Percentiles rank a stretch among this genome's conserved stretches.
phyloP scores from a whole-genome alignment of 2,113 vertebrate species.

The Bos javanicus region DNA sequence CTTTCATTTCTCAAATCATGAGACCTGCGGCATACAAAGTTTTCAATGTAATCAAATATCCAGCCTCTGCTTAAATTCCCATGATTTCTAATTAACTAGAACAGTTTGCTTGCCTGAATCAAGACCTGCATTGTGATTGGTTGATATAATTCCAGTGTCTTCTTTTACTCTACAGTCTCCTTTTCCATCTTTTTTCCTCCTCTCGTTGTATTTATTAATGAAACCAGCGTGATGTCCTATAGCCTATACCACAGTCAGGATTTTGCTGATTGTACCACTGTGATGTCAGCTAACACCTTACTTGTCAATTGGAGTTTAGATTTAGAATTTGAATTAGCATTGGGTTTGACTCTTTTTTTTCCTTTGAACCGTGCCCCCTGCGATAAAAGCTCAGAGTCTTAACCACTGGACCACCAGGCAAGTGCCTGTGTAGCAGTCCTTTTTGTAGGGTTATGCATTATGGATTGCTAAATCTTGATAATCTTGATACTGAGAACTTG shows the following conservation, averaged over 20 bases:
- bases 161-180: not conserved
- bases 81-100: not conserved
- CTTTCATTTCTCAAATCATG: not conserved
- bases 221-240: not conserved
- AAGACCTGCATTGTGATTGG: not conserved
- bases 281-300: not conserved
- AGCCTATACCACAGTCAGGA: not conserved
- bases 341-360: not conserved
- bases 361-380: not conserved
- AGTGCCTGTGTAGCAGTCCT: not conserved
- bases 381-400: not conserved
- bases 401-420: not conserved
- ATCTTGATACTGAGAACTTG: not conserved
- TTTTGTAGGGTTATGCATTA: not conserved
- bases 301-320: not conserved
- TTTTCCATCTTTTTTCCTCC: not conserved
- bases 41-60: not conserved
- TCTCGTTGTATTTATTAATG: not conserved
- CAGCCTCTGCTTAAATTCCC: not conserved
- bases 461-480: not conserved
- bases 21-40: not conserved
- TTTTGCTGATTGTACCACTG: not conserved
- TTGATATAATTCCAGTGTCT: not conserved
- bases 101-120: not conserved
- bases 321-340: not conserved